These are phyloP conservation scores for Lepilemur septentrionalis DNA, from an alignment of 2,797 vertebrate species.

Conservation along the genomic window DNA sequence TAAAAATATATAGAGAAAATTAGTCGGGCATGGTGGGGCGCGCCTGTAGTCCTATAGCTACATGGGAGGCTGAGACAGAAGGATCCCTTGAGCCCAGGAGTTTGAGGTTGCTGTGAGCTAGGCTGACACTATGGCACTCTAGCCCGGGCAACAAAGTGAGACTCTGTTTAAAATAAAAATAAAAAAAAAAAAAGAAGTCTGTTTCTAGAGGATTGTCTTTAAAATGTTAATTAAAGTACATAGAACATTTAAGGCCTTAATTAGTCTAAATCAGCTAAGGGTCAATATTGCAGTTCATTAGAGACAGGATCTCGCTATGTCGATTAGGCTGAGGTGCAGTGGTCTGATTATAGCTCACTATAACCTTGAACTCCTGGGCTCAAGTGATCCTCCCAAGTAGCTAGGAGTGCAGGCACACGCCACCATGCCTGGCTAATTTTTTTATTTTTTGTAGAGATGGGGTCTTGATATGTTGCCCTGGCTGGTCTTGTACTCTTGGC, in stretches of 20 bases:
- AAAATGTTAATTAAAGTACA: background rate
- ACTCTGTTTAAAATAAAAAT: no score
- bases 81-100: no score
- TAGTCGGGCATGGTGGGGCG: no score
- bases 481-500: no score
- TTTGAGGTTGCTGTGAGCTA: no score
- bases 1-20: no score
- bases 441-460: background rate
- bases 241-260: background rate
- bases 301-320: background rate
- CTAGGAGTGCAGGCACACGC: background rate
- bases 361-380: background rate
- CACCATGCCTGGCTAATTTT: background rate
- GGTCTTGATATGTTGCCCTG: background rate
- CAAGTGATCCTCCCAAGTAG: background rate
- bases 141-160: no score
- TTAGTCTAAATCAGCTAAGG: background rate
- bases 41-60: no score
- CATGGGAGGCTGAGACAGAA: no score
- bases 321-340: background rate
- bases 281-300: background rate
- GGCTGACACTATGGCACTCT: no score
- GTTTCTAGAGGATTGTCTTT: background rate
- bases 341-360: background rate
- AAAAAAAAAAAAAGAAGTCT: background rate